Evolutionary conservation across 2,113 vertebrate species (phyloP), one percentile per base, ranked within the genome.

Genomic region (Psephotus haematonotus): DNA sequence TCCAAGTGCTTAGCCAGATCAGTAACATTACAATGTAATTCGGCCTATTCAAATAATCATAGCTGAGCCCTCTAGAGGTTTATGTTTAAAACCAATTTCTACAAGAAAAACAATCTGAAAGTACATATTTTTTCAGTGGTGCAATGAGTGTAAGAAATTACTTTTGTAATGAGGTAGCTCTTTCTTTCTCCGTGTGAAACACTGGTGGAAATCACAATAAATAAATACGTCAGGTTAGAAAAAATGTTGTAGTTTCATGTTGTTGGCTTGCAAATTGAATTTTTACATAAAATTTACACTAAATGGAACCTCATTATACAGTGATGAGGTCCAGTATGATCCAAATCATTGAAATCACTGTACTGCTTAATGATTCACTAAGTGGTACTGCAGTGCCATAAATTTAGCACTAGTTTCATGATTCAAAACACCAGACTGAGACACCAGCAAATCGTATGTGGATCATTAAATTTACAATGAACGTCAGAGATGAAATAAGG

Each of bases 391-490:
- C 98, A 97, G 97, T 96, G 96, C 95, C 96, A 98, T 98, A 98
- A 98, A 98, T 98, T 98, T 97, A 98, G 96, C 96, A 97, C 97
- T 97, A 98, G 98, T 98, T 98, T 98, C 98, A 98, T 98, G 98
- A 98, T 98, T 98, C 97, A 98, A 98, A 98, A 98, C 98, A 98
- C 97, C 97, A 98, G 97, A 96, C 97, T 98, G 97, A 98, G 98
- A 98, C 98, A 98, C 98, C 97, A 98, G 98, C 98, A 98, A 98
- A 98, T 98, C 97, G 98, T 98, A 98, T 97, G 98, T 98, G 98
- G 98, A 98, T 98, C 98, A 98, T 98, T 98, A 98, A 98, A 98
- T 98, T 98, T 98, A 98, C 98, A 98, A 98, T 98, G 98, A 98
- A 98, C 98, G 98, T 98, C 98, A 98, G 98, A 98, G 98, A 98